Conservation (phyloP, 1,140 invertebrate species). For the Drosophila busckii region DNA sequence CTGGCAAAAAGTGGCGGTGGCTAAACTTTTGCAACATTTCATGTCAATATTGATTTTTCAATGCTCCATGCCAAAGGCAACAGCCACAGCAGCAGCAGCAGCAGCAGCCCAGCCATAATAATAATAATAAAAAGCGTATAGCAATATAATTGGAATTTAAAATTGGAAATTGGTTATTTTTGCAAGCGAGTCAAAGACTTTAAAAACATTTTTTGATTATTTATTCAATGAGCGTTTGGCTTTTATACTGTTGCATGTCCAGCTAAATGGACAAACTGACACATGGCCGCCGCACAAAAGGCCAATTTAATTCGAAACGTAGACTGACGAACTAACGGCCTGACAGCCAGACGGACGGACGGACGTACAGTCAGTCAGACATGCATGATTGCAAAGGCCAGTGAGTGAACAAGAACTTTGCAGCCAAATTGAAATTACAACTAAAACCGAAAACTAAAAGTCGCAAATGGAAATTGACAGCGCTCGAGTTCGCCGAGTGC, state of each 20-base stretch:
- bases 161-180: slow-evolving; percentile 76
- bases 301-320: slow-evolving; percentile 72
- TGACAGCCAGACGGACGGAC: slow-evolving; percentile 9
- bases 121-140: slow-evolving; percentile 74
- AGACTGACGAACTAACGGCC: slow-evolving; percentile 22
- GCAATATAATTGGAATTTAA: slow-evolving; percentile 77
- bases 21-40: slow-evolving; percentile 50
- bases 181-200: slow-evolving; percentile 52
- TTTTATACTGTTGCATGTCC: slow-evolving; percentile 64
- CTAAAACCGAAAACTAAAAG: slow-evolving; percentile 13
- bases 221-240: slow-evolving; percentile 73
- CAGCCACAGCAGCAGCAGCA: slow-evolving; percentile 8
- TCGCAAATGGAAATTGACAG: slow-evolving; percentile 44
- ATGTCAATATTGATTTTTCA: slow-evolving; percentile 76
- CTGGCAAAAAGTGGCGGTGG: slow-evolving; percentile 22
- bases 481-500: slow-evolving; percentile 37
- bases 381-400: slow-evolving; percentile 2
- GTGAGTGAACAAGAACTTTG: slow-evolving; percentile 40
- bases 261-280: slow-evolving; percentile 8
- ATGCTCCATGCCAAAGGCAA: slow-evolving; percentile 39
- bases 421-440: neutral
- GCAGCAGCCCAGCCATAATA: slow-evolving; percentile 40
- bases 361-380: slow-evolving; percentile 11
- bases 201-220: slow-evolving; percentile 61
- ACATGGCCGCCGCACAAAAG: slow-evolving; percentile 52